Base-by-base conservation (phyloP, 1,140 invertebrate species). In the Drosophila pallidifrons region DNA sequence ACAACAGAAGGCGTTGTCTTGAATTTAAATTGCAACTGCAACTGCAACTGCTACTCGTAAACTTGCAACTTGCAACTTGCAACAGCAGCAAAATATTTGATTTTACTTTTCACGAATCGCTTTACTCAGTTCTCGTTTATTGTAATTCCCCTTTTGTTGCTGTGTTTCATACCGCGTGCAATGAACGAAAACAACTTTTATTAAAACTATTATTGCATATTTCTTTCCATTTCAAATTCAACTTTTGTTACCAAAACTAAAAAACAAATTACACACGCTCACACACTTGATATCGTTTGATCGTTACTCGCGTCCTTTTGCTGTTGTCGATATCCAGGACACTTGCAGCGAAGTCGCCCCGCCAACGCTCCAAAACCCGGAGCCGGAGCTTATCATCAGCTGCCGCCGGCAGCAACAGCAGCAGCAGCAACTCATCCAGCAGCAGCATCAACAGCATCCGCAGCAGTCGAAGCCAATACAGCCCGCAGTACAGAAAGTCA, bases 381-480 rank as follows among this genome's bases (percentile, higher is more conserved):
- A 89, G 85, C 85, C 67, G 82, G 83, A 88, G 85, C 83, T 88
- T 68, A 85, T 79, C 80, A 79, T 75, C 80, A 81, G 74, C 81
- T 88, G 77, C 81, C 77, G 54, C 28, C 79, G 65, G 35, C 63
- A 55, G 20, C 79, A 88, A 43, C 72, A 77, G 64, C 74, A 83
- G 35, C 76, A 91, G 46, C 51, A 67, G 38, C 55, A 59, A 28
- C 46, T 16, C 16, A 8, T 16, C 46, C 76, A 64, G 52, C 20
- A 80, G 13, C 64, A 67, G 45, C 55, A 65, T 1, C 79, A 87
- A 46, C 71, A 75, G 41, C 43, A 28, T n/a, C 15, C 63, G 35
- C 54, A 73, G 55, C 49, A 54, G 30, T 54, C 76, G 67, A 64
- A 76, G 55, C 51, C 57, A 49, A 5, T 55, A 45, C 49, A 68